Base-by-base conservation (phyloP, 2,797 vertebrate genomes). In the Neostethus bicornis region DNA sequence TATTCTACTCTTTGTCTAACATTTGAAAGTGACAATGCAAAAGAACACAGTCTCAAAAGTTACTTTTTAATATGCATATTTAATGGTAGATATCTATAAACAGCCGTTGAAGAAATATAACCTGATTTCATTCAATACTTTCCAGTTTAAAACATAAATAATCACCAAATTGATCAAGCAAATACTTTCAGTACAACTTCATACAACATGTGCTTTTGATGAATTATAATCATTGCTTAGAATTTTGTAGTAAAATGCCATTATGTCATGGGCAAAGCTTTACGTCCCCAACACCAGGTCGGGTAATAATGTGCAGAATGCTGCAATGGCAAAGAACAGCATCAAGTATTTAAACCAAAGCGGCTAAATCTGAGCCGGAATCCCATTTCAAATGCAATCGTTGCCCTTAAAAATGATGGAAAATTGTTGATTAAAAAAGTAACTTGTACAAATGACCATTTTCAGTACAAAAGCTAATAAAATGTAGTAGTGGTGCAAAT, bases 391-490 rank as follows among this genome's bases (percentile, higher is more conserved):
- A 83, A 82, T 86, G 65, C 67, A 83, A 79, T 77, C 85, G 86
- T 85, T 91, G 89, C 78, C 75, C 61, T 85, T 84, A 84, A 76
- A 87, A 89, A 84, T 73, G 72, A 88, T 85, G 81, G 80, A 85
- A 84, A 85, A 68, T 63, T 45, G 70, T 83, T 69, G 76, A 86
- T 89, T 34, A 14, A 85, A 73, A 85, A 89, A 87, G 90, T 79
- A 89, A 92, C 70, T 94, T 91, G 88, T 86, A 90, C 91, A 91
- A 89, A 91, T 90, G 87, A 84, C 84, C 65, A 64, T 89, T 91
- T 93, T 85, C 75, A 85, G 87, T 88, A 91, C 90, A 89, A 92
- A 91, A 92, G 80, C 86, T 87, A 80, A 89, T 86, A 91, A 88
- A 91, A 91, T 91, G 90, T 78, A 75, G 65, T 88, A 88, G 85